Evolutionary conservation across 2,888 invertebrate genomes (phyloP), one percentile per base, ranked within the genome.

Genomic region (Metallyticus violacea): DNA sequence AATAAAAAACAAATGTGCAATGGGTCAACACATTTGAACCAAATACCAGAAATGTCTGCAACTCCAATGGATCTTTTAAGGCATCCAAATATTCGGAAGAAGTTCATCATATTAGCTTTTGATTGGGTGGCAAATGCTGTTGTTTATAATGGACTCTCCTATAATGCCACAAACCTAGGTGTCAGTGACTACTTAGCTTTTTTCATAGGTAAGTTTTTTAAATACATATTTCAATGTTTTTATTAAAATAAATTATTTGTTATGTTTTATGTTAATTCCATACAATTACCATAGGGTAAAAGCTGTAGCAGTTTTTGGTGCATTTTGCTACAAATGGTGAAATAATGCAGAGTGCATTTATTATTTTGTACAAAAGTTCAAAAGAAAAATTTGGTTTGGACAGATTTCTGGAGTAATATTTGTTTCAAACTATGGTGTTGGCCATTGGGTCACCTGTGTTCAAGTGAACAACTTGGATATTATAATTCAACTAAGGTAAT

Each of bases 61-160:
- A 94, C 94, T n/a, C 93, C 93, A 0, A 90, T 95, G 90, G 95
- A 95, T 90, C 91, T 95, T 79, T 93, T 95, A 87, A 92, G 93
- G 89, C 94, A 95, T 90, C 94, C 95, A 0, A 95, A 95, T 90
- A 94, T 95, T 88, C 92, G 95, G 81, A 95, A 93, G 89, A 95
- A 95, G 90, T 95, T 95, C 89, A 92, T 95, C 29, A 93, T 95
- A 85, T 91, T 95, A 28, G 94, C 94, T 0, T 94, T 95, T 89
- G 94, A 94, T 89, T 95, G 95, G 95, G 93, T 95, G 6, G 94
- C 94, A 77, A 92, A 95, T 86, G 95, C 95, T n/a, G 94, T 95
- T 0, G 95, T 95, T 2, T 95, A 95, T 90, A 95, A 95, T 89
- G 94, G 95, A 86, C 91, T 95, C 83, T 94, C 95, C 89, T 95